Evolutionary conservation across 2,113 vertebrate species (phyloP).

Genomic region (Protobothrops mucrosquamatus): DNA sequence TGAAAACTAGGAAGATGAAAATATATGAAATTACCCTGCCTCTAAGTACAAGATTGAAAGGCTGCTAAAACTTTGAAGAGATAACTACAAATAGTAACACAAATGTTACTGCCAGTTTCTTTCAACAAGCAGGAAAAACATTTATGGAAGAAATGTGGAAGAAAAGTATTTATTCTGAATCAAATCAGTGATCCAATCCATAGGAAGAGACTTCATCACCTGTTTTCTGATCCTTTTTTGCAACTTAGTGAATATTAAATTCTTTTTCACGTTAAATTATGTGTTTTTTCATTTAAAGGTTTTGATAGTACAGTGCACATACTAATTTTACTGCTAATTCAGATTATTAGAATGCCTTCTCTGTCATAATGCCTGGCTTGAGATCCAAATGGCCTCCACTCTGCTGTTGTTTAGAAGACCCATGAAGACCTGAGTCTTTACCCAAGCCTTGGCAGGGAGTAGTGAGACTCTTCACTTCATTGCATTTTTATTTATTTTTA

Average conservation of each 20-base stretch:
- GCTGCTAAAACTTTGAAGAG: slow-evolving; percentile 27
- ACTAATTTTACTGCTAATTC: not conserved
- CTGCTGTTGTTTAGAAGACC: not conserved
- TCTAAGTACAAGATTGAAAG: slow-evolving; percentile 26
- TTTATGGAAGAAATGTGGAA: not conserved
- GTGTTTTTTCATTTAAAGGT: no score
- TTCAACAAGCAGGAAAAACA: slow-evolving; percentile 4
- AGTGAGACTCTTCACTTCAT: not conserved
- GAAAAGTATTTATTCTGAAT: not conserved
- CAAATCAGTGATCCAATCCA: not conserved
- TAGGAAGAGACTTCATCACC: not conserved
- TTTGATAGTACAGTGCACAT: not conserved
- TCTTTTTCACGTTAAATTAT: not conserved
- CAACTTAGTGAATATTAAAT: not conserved
- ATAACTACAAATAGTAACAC: slow-evolving; percentile 9
- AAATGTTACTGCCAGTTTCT: slow-evolving; percentile 10
- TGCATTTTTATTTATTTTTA: not conserved
- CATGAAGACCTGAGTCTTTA: not conserved
- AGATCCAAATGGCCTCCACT: not conserved
- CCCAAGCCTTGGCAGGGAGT: not conserved
- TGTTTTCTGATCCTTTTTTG: not conserved
- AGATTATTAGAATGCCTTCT: not conserved
- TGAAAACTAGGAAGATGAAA: slow-evolving; percentile 28
- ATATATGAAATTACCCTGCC: not conserved
- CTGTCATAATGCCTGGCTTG: not conserved